Base-by-base conservation (phyloP, 2,797 vertebrate species). In the Crenuchus spilurus region DNA sequence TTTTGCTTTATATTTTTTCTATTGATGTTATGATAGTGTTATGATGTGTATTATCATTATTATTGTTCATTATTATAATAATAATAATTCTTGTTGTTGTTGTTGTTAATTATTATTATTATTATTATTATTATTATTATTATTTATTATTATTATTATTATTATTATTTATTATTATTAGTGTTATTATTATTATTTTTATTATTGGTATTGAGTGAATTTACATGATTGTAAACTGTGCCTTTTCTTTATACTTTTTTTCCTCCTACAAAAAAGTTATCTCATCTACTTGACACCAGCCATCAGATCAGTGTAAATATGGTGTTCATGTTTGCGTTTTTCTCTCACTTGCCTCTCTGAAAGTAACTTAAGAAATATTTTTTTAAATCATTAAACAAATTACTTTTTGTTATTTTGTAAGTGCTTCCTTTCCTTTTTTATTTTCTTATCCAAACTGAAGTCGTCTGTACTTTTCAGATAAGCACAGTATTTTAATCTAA, bases 341-440 rank as follows among this genome's bases (percentile, higher is more conserved):
- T 84, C 83, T 87, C 83, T 30, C 83, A 83, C 83, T 88, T 80
- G 79, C 85, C 76, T 78, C 76, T 74, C 80, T 57, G 60, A 72
- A n/a, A 71, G n/a, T n/a, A n/a, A n/a, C n/a, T n/a, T n/a, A 90
- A 94, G 87, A 93, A 91, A 88, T 93, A 93, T 94, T 93, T 94
- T 94, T 94, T 93, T 93, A 94, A 91, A 84, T 92, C 92, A 92
- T 93, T 93, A 93, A 90, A 84, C 81, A 61, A 92, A 91, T 84
- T 72, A 86, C 78, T 85, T n/a, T n/a, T 80, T 71, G 75, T 82
- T 83, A 75, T 85, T 84, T 70, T 86, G 79, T 84, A 78, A 81
- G 81, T 86, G 80, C 85, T 82, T 78, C 77, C 61, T 87, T 33
- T 82, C 83, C 74, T 75, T 77, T 78, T n/a, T 73, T 82, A 76